Conservation (phyloP, 2,113 vertebrate genomes). For the Brachyhypopomus gauderio region DNA sequence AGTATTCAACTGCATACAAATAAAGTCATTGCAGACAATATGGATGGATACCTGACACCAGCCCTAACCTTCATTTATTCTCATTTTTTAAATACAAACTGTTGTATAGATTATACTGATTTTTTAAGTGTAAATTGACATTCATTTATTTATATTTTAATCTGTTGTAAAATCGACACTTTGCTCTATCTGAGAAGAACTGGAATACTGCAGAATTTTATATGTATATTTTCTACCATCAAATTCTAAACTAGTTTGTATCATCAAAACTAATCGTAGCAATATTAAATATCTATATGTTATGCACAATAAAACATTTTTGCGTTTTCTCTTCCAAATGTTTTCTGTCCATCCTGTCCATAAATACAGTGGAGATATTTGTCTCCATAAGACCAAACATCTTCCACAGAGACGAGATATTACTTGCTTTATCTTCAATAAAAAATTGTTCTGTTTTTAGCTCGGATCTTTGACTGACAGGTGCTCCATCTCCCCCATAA, state of each 20-base stretch:
- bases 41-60: too few species aligned
- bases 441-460: conserved; percentile 6
- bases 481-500: neutral
- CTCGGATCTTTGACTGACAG: conserved; percentile 36
- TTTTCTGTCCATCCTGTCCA: conserved; percentile 13
- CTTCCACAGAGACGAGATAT: conserved; percentile 7
- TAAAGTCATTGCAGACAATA: too few species aligned
- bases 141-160: neutral
- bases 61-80: too few species aligned
- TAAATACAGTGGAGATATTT: conserved; percentile 23
- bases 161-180: neutral
- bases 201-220: neutral
- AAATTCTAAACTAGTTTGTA: neutral
- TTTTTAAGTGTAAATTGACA: neutral
- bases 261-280: neutral
- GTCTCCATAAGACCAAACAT: neutral
- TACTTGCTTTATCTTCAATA: neutral
- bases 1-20: too few species aligned
- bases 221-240: neutral
- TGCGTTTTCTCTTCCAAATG: conserved; percentile 28
- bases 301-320: neutral
- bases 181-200: neutral
- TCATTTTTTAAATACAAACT: too few species aligned
- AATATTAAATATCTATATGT: too few species aligned
- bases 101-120: too few species aligned